These are phyloP conservation scores for Bedellia somnulentella DNA, from an alignment of 2,888 invertebrate genomes.

Conservation along the genomic window DNA sequence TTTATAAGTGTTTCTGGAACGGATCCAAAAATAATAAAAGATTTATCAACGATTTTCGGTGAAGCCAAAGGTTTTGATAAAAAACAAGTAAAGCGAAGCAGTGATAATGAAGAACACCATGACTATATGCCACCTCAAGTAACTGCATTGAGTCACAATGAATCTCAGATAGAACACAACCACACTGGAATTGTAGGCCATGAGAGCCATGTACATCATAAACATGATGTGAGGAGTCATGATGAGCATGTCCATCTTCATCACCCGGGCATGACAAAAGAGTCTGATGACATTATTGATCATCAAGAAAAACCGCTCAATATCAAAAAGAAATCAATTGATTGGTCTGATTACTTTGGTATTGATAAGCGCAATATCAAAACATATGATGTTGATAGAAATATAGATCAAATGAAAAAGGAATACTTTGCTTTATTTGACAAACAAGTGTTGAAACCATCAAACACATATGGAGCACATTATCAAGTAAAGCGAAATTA, in stretches of 20 bases:
- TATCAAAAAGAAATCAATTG: slow-evolving; percentile 78
- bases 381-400: slow-evolving; percentile 31
- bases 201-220: slow-evolving; percentile 13
- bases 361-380: slow-evolving; percentile 76
- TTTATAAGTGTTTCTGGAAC: slow-evolving; percentile 56
- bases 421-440: slow-evolving; percentile 47
- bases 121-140: slow-evolving; percentile 41
- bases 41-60: slow-evolving; percentile 69
- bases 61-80: slow-evolving; percentile 34
- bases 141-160: slow-evolving; percentile 22
- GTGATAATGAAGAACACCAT: slow-evolving; percentile 31
- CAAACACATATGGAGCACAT: slow-evolving; percentile 33
- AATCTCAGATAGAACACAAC: slow-evolving; percentile 20
- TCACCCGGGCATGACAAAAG: slow-evolving; percentile 23
- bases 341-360: slow-evolving; percentile 88
- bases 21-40: slow-evolving; percentile 70
- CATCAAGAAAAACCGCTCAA: slow-evolving; percentile 29
- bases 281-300: slow-evolving; percentile 8
- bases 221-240: slow-evolving; percentile 29
- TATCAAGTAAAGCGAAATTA: slow-evolving; percentile 40
- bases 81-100: slow-evolving; percentile 57
- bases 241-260: slow-evolving; percentile 14
- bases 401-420: slow-evolving; percentile 42
- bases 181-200: no score
- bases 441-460: slow-evolving; percentile 40